A percentile compares a stretch with the other conserved stretches of the same genome.
These are phyloP conservation scores for Oreochromis tanganicae DNA, from an alignment of 2,113 vertebrate genomes.

Conservation along the genomic window DNA sequence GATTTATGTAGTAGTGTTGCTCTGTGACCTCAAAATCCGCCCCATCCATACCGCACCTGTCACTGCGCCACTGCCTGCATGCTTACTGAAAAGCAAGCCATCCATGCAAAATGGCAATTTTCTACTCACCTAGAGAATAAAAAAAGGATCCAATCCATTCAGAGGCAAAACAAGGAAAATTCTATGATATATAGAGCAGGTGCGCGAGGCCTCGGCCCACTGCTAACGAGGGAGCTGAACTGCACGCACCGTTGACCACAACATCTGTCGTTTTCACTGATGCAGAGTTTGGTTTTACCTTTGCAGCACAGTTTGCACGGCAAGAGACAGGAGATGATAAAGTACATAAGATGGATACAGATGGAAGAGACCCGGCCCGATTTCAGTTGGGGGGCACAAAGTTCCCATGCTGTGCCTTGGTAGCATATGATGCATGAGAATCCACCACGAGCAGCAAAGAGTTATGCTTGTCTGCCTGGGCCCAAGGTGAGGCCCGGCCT, in stretches of 20 bases:
- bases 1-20: slow-evolving; percentile 50
- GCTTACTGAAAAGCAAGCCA: slow-evolving; percentile 55
- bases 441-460: not conserved
- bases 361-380: slow-evolving; percentile 15
- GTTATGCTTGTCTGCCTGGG: not conserved
- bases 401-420: not conserved
- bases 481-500: slow-evolving; percentile 21
- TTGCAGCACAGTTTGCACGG: not conserved
- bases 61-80: slow-evolving; percentile 26
- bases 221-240: slow-evolving; percentile 62
- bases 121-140: slow-evolving; percentile 47
- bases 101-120: slow-evolving; percentile 57
- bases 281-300: slow-evolving; percentile 24
- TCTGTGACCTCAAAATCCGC: slow-evolving; percentile 52
- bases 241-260: slow-evolving; percentile 50
- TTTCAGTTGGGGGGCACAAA: not conserved
- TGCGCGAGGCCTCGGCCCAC: slow-evolving; percentile 30
- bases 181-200: slow-evolving; percentile 59
- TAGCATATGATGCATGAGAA: slow-evolving; percentile 26
- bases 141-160: slow-evolving; percentile 17
- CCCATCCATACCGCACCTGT: slow-evolving; percentile 60
- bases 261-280: slow-evolving; percentile 59
- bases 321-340: slow-evolving; percentile 27
- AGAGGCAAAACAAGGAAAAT: slow-evolving; percentile 13
- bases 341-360: slow-evolving; percentile 26